Base-by-base conservation (phyloP, 2,888 invertebrate genomes). In the Cheilosia scutellata region DNA sequence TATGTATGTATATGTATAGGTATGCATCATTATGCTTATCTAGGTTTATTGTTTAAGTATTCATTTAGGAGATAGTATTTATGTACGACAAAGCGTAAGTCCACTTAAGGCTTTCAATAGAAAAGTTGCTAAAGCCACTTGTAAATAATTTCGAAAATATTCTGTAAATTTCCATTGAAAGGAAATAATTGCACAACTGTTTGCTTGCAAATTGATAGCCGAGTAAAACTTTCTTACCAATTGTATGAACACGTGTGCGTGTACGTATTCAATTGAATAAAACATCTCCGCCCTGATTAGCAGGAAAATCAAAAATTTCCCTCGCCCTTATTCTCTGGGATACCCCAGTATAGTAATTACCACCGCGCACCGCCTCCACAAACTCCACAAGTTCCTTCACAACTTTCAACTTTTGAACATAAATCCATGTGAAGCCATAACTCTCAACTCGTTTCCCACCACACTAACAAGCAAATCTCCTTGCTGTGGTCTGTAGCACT, bases 391-490 rank as follows among this genome's bases (percentile, higher is more conserved):
- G 33, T 86, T 86, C 71, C 76, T 68, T 86, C 62, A 68, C 58
- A 86, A 77, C 66, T 82, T 77, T 82, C 66, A 82, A 86, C 86
- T 86, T 86, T 86, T 47, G 51, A 77, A 72, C 76, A 82, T 82
- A 68, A 82, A 86, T 86, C 76, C 86, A 82, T 86, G 86, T 68
- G 82, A 72, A 82, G 62, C 86, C 76, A 86, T 86, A 86, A 86
- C 62, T 82, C 71, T 82, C 71, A 72, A 71, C 75, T 74, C 53
- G 62, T 55, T 72, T 51, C 51, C 63, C 60, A 82, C 62, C 66
- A 7, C 51, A 51, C 51, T 27, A 51, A 51, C 66, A 72, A 68
- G 71, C 82, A 76, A 82, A 80, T 82, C 71, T 86, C 76, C 60
- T 51, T 63, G 79, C 57, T 79, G 82, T 37, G 84, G 84, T 84